These are phyloP conservation scores for Hapalemur alaotrensis DNA, from an alignment of 2,797 vertebrate species.

Conservation along the genomic window DNA sequence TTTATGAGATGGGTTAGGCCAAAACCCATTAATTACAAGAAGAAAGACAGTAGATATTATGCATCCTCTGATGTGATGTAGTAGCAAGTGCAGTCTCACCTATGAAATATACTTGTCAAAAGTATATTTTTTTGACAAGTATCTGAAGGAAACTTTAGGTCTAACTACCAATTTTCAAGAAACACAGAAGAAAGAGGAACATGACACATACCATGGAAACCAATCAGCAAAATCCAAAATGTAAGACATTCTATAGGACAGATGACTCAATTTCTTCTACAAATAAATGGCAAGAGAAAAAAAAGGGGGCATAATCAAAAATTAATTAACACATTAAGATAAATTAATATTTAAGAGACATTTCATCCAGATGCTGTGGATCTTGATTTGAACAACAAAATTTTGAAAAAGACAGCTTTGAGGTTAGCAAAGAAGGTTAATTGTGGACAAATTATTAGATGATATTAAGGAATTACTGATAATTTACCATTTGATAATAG, in stretches of 20 bases:
- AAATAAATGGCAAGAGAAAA: neutral
- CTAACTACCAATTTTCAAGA: constrained; percentile 16
- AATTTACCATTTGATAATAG: neutral
- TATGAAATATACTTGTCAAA: neutral
- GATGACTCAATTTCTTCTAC: neutral
- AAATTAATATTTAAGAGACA: neutral
- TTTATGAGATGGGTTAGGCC: neutral
- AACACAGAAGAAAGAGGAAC: neutral
- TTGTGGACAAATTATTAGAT: neutral
- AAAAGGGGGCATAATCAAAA: neutral
- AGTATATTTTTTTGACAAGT: neutral
- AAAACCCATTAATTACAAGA: neutral
- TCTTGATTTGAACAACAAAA: neutral
- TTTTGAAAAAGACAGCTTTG: neutral
- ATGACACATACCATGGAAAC: neutral
- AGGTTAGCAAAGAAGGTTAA: neutral
- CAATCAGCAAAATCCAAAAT: neutral
- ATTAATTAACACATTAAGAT: neutral
- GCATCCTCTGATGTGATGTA: neutral
- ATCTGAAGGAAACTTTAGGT: neutral
- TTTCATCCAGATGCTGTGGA: neutral
- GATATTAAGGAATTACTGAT: neutral
- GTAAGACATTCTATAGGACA: neutral
- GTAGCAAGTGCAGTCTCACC: neutral
- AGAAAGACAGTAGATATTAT: neutral